These are phyloP conservation scores for Amblyjoppa proteus DNA, from an alignment of 2,888 invertebrate species.

Conservation along the genomic window DNA sequence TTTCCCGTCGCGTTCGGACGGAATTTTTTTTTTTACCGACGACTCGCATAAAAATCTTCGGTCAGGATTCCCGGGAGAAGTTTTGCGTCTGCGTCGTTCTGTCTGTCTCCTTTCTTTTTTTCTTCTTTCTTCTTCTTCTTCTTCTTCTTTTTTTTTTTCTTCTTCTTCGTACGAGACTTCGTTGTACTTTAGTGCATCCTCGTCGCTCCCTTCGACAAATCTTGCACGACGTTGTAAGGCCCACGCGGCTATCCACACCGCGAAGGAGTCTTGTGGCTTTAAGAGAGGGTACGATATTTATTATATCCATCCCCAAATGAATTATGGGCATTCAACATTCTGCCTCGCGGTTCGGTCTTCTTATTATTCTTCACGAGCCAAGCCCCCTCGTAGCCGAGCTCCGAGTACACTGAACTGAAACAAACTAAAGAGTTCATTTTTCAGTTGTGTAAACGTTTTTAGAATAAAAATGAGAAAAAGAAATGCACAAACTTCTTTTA, in stretches of 20 bases:
- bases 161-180: slow-evolving; percentile 14
- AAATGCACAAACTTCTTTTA: not conserved
- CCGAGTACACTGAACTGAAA: slow-evolving; percentile 4
- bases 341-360: slow-evolving; percentile 46
- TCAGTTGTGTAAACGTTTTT: not conserved
- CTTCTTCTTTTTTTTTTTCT: not conserved
- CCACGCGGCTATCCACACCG: slow-evolving; percentile 37
- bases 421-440: not conserved
- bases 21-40: not conserved
- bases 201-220: slow-evolving; percentile 30
- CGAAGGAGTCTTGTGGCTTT: slow-evolving; percentile 5
- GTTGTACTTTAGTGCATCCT: slow-evolving; percentile 1
- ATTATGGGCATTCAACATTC: slow-evolving; percentile 80
- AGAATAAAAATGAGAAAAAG: not conserved
- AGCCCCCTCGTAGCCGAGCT: not conserved
- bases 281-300: slow-evolving; percentile 74
- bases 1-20: not conserved
- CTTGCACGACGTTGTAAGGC: slow-evolving; percentile 35
- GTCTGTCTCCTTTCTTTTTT: not conserved
- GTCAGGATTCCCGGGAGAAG: not conserved
- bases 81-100: not conserved
- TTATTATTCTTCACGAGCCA: slow-evolving; percentile 25
- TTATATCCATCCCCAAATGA: slow-evolving; percentile 77
- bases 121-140: slow-evolving; percentile 6
- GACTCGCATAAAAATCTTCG: slow-evolving; percentile 18